These are phyloP conservation scores for Minunthozetes semirufus DNA, from an alignment of 2,888 invertebrate genomes.

Conservation along the genomic window DNA sequence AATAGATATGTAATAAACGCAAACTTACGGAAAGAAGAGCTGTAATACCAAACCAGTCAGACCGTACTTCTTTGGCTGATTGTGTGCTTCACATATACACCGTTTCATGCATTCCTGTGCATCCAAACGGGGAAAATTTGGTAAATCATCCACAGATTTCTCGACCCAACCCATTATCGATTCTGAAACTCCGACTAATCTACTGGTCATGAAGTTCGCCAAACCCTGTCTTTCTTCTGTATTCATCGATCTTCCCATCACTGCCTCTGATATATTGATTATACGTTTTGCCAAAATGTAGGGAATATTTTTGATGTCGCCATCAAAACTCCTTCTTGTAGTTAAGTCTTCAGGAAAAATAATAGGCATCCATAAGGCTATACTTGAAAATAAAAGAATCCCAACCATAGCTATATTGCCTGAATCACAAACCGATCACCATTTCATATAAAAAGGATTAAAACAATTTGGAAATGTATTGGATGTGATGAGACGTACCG, in stretches of 20 bases:
- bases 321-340: not conserved
- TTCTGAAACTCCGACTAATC: constrained; percentile 41
- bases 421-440: not conserved
- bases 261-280: not conserved
- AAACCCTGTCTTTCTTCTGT: constrained; percentile 31
- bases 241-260: constrained; percentile 32
- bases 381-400: constrained; percentile 24
- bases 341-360: constrained; percentile 18
- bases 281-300: not conserved
- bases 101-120: constrained; percentile 45
- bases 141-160: constrained; percentile 43
- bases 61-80: constrained; percentile 46
- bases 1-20: not conserved
- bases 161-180: constrained; percentile 43
- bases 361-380: constrained; percentile 24
- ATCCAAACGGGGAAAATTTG: constrained; percentile 44
- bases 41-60: constrained; percentile 45
- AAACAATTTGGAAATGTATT: not conserved
- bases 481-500: not conserved
- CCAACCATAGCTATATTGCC: constrained; percentile 34
- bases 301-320: not conserved
- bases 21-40: constrained; percentile 45
- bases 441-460: not conserved
- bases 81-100: constrained; percentile 46
- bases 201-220: constrained; percentile 38